Conservation (phyloP, 2,113 vertebrate species). For the Xiphorhynchus elegans region DNA sequence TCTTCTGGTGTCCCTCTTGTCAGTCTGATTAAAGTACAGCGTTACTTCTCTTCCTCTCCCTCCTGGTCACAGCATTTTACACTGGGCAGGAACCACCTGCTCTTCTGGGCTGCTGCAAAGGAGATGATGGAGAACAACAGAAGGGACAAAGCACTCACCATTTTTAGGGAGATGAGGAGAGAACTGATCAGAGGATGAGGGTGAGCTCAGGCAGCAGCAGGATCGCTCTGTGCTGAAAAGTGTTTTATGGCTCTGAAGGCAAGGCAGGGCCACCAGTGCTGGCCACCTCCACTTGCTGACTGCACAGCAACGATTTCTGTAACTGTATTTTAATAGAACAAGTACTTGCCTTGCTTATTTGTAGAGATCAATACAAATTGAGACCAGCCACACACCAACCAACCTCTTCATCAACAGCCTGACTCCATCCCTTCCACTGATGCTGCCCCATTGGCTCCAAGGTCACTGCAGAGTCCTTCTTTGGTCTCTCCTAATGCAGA, state of each 20-base stretch:
- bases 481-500: constrained; percentile 27
- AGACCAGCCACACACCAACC: not conserved
- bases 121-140: not conserved
- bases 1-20: constrained; percentile 47
- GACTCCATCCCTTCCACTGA: not conserved
- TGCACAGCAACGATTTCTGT: not conserved
- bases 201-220: not conserved
- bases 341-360: not conserved
- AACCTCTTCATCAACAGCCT: not conserved
- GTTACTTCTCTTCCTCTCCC: not conserved
- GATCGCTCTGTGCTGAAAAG: not conserved
- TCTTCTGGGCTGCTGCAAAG: constrained; percentile 24
- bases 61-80: not conserved
- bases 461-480: not conserved
- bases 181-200: not conserved
- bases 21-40: not conserved
- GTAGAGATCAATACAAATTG: not conserved
- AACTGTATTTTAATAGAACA: not conserved
- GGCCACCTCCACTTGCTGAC: not conserved
- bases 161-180: not conserved
- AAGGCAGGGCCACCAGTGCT: not conserved
- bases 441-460: not conserved
- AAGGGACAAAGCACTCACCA: not conserved
- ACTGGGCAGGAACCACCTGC: not conserved
- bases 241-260: not conserved